phyloP scores from a whole-genome alignment of 2,113 vertebrate species.

The Noctilio leporinus region DNA sequence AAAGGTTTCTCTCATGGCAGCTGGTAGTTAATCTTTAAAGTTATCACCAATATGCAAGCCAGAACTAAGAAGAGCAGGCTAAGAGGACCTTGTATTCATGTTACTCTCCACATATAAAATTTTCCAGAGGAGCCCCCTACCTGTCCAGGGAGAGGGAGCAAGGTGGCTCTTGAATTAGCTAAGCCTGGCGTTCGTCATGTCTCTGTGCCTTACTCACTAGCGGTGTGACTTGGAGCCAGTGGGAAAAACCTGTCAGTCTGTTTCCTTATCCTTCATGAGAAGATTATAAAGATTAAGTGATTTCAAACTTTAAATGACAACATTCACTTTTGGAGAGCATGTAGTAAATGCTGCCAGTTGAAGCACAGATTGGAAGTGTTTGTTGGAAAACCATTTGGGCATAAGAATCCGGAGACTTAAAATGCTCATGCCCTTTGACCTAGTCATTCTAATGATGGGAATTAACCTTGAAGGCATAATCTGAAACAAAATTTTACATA shows the following conservation, averaged over 20 bases:
- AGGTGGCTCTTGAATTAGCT: neutral
- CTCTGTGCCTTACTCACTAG: neutral
- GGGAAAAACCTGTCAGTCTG: neutral
- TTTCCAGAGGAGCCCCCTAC: neutral
- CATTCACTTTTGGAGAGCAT: neutral
- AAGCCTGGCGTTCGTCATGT: neutral
- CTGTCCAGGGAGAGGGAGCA: neutral
- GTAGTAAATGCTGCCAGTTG: neutral
- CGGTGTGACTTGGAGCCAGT: neutral
- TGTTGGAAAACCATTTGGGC: neutral
- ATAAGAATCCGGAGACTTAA: neutral
- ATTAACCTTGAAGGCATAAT: neutral
- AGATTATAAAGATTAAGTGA: neutral
- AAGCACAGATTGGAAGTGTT: neutral
- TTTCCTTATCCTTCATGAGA: constrained; percentile 6
- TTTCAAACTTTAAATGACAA: neutral
- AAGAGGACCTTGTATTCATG: neutral
- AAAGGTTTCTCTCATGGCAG: neutral
- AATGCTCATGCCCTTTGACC: neutral
- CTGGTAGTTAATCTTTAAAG: neutral
- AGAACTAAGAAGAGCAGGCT: neutral
- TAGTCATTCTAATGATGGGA: neutral
- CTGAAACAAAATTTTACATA: neutral
- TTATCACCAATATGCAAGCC: neutral
- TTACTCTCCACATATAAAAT: neutral